Percentiles rank a stretch among this genome's conserved stretches.
These are phyloP conservation scores for Poeciliopsis occidentalis DNA, from an alignment of 2,113 vertebrate species.

Conservation along the genomic window DNA sequence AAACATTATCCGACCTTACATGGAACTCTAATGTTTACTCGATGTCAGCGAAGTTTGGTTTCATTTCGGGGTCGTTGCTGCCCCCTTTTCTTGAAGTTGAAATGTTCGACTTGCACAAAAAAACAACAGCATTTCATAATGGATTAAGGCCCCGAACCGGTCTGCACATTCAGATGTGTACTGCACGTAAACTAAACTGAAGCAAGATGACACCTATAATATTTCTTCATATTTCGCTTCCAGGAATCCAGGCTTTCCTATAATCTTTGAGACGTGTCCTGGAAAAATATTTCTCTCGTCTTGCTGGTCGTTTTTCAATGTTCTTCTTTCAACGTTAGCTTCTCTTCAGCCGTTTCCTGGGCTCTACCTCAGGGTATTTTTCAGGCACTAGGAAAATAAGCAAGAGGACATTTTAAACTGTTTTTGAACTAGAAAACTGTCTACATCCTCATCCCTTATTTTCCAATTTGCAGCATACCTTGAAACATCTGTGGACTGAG, in stretches of 20 bases:
- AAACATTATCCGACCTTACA: constrained; percentile 10
- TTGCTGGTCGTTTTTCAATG: background rate
- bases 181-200: background rate
- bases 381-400: background rate
- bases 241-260: background rate
- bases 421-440: background rate
- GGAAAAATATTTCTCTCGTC: background rate
- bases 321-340: background rate
- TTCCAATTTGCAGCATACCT: too few species aligned
- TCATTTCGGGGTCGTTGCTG: background rate
- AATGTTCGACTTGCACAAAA: background rate
- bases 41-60: background rate
- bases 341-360: too few species aligned
- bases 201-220: background rate
- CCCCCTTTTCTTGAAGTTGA: background rate
- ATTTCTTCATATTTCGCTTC: background rate
- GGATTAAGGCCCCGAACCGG: background rate
- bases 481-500: too few species aligned
- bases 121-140: constrained; percentile 3
- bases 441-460: too few species aligned
- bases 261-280: background rate
- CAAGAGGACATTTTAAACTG: background rate
- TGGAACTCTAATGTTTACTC: constrained; percentile 10
- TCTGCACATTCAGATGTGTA: background rate
- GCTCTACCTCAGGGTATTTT: background rate